Evolutionary conservation across 2,113 vertebrate genomes (phyloP).

Genomic region (Phasianus colchicus): DNA sequence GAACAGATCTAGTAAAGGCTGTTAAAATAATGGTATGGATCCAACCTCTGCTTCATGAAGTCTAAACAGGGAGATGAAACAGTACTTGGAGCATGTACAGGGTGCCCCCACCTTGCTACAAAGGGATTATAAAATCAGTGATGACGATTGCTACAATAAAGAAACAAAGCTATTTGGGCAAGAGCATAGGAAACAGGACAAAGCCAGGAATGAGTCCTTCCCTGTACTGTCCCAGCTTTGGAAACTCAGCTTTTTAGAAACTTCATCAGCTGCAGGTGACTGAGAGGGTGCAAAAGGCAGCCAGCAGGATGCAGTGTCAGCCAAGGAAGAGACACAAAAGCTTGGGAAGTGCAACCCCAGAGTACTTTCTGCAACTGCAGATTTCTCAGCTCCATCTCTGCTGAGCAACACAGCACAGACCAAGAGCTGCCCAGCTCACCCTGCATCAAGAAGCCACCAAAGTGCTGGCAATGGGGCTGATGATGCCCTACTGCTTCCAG

Average conservation of each 20-base stretch:
- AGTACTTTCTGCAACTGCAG: background rate
- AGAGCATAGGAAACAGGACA: constrained; percentile 10
- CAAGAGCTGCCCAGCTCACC: background rate
- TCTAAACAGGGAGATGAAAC: constrained; percentile 37
- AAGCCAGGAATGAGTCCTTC: background rate
- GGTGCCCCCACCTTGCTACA: background rate
- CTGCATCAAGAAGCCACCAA: background rate
- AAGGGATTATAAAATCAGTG: background rate
- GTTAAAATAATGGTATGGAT: background rate
- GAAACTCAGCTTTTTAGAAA: constrained; percentile 47
- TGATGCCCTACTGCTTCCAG: background rate
- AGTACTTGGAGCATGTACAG: background rate
- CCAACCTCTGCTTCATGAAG: background rate
- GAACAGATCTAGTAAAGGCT: constrained; percentile 18
- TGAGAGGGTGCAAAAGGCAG: constrained; percentile 61
- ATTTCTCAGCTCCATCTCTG: background rate
- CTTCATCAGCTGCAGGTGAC: constrained; percentile 33
- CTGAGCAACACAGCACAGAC: background rate
- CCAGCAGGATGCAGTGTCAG: constrained; percentile 27
- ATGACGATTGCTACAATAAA: background rate
- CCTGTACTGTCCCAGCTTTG: background rate
- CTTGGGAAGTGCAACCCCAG: background rate
- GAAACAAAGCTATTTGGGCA: background rate
- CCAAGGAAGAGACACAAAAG: constrained; percentile 28
- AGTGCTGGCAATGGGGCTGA: background rate